Evolutionary conservation across 2,113 vertebrate species (phyloP), one percentile per base, ranked within the genome.

Genomic region (Anhinga anhinga): DNA sequence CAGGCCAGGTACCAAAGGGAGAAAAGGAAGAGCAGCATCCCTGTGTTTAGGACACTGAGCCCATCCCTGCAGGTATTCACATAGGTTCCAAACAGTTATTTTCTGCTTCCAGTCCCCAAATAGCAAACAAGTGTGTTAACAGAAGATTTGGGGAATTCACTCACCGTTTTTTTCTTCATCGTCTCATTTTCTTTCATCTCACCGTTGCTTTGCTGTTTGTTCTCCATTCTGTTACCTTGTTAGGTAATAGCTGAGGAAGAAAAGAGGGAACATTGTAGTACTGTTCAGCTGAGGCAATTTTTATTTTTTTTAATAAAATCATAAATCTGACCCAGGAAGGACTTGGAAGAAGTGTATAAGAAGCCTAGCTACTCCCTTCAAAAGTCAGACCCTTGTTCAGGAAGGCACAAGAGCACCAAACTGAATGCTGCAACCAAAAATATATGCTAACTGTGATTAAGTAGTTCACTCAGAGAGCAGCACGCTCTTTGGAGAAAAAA

Each of bases 81-180:
- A 18, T 8, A 34, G 20, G 5, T 56, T 82, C 36, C 61, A 82
- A 66, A 56, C 19, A 65, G 21, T 11, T 81, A 42, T 56, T 53
- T 90, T 84, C n/a, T 69, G 3, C 13, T 27, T 77, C 47, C 16
- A 23, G 32, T 74, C 19, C 29, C 26, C 29, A 86, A 38, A 55
- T 3, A 67, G 18, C 30, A 86, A 83, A 55, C 3, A 49, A 55
- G 17, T 12, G 5, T 12, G 16, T 78, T 49, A 22, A 66, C 26
- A 78, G n/a, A 82, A 82, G 10, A 47, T 70, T 71, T 86, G 30
- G 34, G 38, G 5, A 56, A 44, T 86, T 86, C 13, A 97, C 98
- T 97, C 74, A 98, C 98, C 97, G 3, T 20, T 82, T 97, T 98
- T 71, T 90, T 97, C 40, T 90, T 95, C 5, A 12, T n/a, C 3